Conservation (phyloP, 2,797 vertebrate species). For the Acridotheres tristis region DNA sequence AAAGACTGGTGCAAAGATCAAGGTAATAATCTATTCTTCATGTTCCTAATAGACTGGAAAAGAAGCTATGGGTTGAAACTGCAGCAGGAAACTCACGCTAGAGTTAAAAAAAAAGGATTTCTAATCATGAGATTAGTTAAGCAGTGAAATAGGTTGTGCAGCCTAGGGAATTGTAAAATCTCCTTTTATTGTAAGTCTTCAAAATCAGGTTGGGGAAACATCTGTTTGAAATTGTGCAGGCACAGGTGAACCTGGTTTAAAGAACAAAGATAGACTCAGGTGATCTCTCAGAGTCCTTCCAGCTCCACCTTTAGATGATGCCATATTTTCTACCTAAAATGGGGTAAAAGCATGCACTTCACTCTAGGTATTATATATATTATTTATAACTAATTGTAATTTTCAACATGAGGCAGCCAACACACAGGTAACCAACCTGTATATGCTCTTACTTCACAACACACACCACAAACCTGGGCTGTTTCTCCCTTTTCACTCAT, state of each 20-base stretch:
- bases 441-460: background rate
- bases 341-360: background rate
- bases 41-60: background rate
- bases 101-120: background rate
- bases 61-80: background rate
- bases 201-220: background rate
- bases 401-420: background rate
- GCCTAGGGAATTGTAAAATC: background rate
- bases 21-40: background rate
- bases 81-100: background rate
- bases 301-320: background rate
- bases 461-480: background rate
- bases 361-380: background rate
- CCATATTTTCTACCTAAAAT: background rate
- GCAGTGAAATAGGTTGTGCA: background rate
- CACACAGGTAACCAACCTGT: background rate
- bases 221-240: background rate
- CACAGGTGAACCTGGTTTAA: background rate
- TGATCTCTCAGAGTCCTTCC: background rate
- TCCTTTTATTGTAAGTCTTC: background rate
- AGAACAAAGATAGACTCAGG: background rate
- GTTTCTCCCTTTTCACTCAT: background rate
- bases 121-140: background rate
- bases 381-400: background rate
- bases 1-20: background rate